Evolutionary conservation across 2,113 vertebrate species (phyloP), one percentile per base, ranked within the genome.

Genomic region (Solea senegalensis): DNA sequence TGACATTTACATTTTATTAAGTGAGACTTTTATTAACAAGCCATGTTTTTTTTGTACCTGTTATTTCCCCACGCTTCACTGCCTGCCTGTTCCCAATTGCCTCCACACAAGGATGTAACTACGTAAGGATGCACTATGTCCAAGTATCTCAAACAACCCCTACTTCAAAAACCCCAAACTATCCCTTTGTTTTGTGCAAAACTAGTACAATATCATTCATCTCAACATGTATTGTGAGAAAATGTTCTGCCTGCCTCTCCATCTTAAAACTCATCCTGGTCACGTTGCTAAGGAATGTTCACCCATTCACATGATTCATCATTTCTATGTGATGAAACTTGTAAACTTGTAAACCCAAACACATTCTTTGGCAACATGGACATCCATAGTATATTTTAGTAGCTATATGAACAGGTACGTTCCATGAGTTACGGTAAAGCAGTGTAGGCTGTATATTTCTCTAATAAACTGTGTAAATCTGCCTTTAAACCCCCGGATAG

Each of bases 301-400:
- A 1, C 21, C 65, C 4, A 66, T 81, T 76, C 66, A 75, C 62
- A 65, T 26, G 46, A 75, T 51, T 55, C 67, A 62, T 83, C 83
- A 85, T 65, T 62, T 65, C 52, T 57, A 75, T 69, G 83, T 63
- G 75, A 79, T 74, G 78, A 88, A 77, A 34, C 34, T 34, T 34
- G 5, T 4, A 34, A 34, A 78, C 26, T 9, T 71, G 65, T 76
- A 83, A 83, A 85, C 72, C 34, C 1, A 60, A 72, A 75, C 82
- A 78, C 68, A 81, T 88, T 83, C 83, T 74, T 71, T 72, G 74
- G 74, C 69, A 65, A 8, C 63, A 8, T 64, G 61, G 54, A 53
- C 62, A 53, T 45, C 59, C 1, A 9, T 7, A 0, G 14, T 66
- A 57, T 65, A 21, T 46, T 55, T 54, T 43, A 55, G 15, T 50